These are phyloP conservation scores for Osmerus eperlanus DNA, from an alignment of 2,113 vertebrate species.

Conservation along the genomic window DNA sequence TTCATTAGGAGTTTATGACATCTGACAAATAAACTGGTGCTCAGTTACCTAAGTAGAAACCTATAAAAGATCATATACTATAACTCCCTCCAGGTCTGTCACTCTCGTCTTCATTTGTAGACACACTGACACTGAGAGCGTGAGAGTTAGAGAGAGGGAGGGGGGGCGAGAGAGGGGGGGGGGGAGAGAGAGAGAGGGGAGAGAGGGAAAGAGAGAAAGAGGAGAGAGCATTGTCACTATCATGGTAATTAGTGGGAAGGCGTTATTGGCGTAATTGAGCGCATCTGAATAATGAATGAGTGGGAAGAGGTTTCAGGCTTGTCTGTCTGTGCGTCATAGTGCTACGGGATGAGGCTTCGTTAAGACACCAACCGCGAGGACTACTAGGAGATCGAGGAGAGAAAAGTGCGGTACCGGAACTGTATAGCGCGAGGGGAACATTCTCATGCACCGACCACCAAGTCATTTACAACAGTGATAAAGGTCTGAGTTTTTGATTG, in stretches of 20 bases:
- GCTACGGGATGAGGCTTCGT: too few relatives aligned
- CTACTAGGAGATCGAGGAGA: background rate
- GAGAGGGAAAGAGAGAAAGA: background rate
- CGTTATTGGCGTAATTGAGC: conserved; percentile 10
- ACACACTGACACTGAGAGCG: background rate
- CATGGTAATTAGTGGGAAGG: background rate
- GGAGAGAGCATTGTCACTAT: background rate
- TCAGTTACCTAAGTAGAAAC: too few relatives aligned
- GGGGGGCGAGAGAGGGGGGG: background rate
- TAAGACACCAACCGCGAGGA: too few relatives aligned
- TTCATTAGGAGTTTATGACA: too few relatives aligned
- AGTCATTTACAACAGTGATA: too few relatives aligned
- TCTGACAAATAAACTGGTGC: too few relatives aligned
- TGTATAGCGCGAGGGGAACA: background rate
- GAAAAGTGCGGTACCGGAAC: background rate
- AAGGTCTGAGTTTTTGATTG: background rate
- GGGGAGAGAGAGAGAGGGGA: too few relatives aligned
- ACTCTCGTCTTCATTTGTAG: too few relatives aligned
- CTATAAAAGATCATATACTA: too few relatives aligned
- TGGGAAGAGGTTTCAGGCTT: background rate
- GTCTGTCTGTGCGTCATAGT: too few relatives aligned
- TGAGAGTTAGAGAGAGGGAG: background rate
- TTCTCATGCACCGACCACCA: background rate
- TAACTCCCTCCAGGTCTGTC: too few relatives aligned
- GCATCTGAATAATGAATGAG: conserved; percentile 45